A percentile compares a stretch with the other conserved stretches of the same genome.
Conservation (phyloP, 2,797 vertebrate species). For the Hephaestus fuliginosus region DNA sequence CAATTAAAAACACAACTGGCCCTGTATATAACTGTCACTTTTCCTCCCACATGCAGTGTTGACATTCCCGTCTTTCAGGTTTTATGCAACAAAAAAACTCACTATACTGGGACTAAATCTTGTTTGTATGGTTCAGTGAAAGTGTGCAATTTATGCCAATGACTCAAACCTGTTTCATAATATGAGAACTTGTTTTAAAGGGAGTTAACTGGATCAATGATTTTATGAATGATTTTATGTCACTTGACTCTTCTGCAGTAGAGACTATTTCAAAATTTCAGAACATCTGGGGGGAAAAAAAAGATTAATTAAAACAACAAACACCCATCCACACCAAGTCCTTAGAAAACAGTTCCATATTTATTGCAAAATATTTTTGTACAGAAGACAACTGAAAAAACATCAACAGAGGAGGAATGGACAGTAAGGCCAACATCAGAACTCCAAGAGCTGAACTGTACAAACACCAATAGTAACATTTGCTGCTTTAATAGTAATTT, state of each 20-base stretch:
- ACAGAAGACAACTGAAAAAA: constrained; percentile 88
- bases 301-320: background rate
- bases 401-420: constrained; percentile 82
- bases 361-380: constrained; percentile 91
- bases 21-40: background rate
- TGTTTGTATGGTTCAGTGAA: too few relatives aligned
- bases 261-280: background rate
- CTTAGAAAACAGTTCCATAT: constrained; percentile 89
- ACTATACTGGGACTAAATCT: too few relatives aligned
- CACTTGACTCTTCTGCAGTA: background rate
- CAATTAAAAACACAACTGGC: background rate
- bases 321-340: constrained; percentile 23
- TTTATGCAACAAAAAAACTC: too few relatives aligned
- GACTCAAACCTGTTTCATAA: too few relatives aligned
- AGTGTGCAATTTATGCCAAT: too few relatives aligned
- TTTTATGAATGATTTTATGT: background rate
- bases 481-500: constrained; percentile 80
- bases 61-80: background rate
- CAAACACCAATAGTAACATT: constrained; percentile 83
- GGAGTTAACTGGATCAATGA: background rate
- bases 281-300: background rate
- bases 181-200: background rate
- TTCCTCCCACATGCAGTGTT: background rate
- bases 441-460: constrained; percentile 85
- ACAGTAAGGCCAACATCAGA: constrained; percentile 90